A percentile compares a stretch with the other conserved stretches of the same genome.
phyloP scores from a whole-genome alignment of 92 coral and sea anemone genomes.

The Diadumene lineata region DNA sequence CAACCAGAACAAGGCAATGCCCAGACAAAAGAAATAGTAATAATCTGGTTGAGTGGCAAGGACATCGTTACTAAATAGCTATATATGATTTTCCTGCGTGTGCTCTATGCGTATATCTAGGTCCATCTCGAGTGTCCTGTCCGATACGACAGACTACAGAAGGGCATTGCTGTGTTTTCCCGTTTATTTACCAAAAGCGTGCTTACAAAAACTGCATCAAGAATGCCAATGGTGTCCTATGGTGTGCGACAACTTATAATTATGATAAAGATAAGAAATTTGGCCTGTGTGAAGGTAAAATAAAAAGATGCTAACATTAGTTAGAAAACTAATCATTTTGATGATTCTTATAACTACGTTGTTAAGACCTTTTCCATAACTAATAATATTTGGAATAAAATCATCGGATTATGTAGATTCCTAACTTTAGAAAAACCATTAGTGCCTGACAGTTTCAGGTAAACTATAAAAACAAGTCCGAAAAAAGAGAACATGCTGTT shows the following conservation, averaged over 20 bases:
- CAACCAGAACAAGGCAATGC: too few species aligned
- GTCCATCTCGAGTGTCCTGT: constrained; percentile 42
- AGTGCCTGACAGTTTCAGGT: too few species aligned
- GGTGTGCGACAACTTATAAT: constrained; percentile 40
- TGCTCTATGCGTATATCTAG: constrained; percentile 11
- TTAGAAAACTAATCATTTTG: background rate
- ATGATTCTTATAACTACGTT: too few species aligned
- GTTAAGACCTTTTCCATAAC: background rate
- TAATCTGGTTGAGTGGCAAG: too few species aligned
- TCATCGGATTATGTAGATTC: background rate
- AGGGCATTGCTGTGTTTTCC: constrained; percentile 60
- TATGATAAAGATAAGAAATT: constrained; percentile 9
- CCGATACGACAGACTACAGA: constrained; percentile 34
- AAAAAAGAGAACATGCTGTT: too few species aligned
- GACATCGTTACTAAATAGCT: too few species aligned
- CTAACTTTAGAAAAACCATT: background rate
- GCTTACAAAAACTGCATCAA: constrained; percentile 9
- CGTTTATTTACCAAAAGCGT: constrained; percentile 27
- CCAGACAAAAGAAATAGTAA: too few species aligned
- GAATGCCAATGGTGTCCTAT: background rate
- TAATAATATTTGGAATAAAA: background rate
- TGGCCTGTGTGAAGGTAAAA: constrained; percentile 40
- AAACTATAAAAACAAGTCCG: too few species aligned
- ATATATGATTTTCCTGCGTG: too few species aligned
- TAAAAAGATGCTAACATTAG: background rate